Evolutionary conservation across 1,140 invertebrate genomes (phyloP), one percentile per base, ranked within the genome.

Genomic region (Penaeus chinensis): DNA sequence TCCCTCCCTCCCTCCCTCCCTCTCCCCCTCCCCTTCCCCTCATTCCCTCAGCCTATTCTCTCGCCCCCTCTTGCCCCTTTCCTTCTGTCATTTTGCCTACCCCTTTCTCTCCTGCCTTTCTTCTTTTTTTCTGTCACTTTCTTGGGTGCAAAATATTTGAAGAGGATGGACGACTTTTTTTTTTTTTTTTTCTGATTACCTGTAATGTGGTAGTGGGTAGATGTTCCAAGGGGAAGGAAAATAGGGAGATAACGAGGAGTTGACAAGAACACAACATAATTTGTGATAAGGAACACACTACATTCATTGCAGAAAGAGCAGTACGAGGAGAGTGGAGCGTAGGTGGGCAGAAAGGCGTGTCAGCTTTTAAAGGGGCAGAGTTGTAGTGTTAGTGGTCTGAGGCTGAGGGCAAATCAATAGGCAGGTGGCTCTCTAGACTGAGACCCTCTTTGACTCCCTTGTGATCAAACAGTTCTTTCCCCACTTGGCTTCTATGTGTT

Each of bases 341-440:
- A 32, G 24, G 71, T 74, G 71, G 27, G 71, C 42, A n/a, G 71
- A n/a, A 32, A 37, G 71, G 71, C 27, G 27, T 74, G 71, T 74
- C 71, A 74, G 71, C 27, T 74, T 74, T 74, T 74, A 74, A 74
- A 74, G 71, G 42, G 71, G 71, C 71, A 74, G 27, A 32, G 71
- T 74, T 37, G 27, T 74, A 32, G 71, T 27, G 42, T 16, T 37
- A 74, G 71, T 74, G 27, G 27, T 32, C 71, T 74, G 71, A 74
- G 42, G 27, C 71, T 74, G 71, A 37, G 27, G 71, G 71, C 16
- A 74, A 74, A 74, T 82, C 62, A 82, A 82, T 63, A 82, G 81
- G 32, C 60, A 66, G 81, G 81, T 63, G 62, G 54, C 54, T 54
- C 54, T 54, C 54, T 16, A 54, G 54, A 54, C 54, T 54, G 54